A percentile compares a stretch with the other conserved stretches of the same genome.
Conservation (phyloP, 35 echinoderm and acorn worm genomes). For the Eucidaris tribuloides region DNA sequence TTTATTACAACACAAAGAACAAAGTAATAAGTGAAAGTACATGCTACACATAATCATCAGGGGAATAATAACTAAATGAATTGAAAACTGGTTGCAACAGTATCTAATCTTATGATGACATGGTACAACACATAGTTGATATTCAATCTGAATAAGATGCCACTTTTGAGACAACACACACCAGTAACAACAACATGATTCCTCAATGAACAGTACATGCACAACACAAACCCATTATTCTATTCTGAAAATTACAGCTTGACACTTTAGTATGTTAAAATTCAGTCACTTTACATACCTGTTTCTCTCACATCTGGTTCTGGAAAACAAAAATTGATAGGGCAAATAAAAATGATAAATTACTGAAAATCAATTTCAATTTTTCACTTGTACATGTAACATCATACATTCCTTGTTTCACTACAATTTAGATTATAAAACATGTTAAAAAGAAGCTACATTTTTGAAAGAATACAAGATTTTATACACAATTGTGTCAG, state of each 20-base stretch:
- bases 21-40: too few relatives aligned
- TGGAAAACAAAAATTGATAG: background rate
- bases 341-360: background rate
- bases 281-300: background rate
- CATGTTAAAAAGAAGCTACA: background rate
- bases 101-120: background rate
- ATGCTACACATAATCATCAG: too few relatives aligned
- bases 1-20: background rate
- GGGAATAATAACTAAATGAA: too few relatives aligned
- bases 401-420: background rate
- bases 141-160: background rate
- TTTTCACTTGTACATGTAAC: background rate
- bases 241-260: background rate
- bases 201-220: background rate
- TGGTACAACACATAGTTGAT: background rate
- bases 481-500: too few relatives aligned
- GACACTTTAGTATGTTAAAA: background rate
- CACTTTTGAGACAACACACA: background rate
- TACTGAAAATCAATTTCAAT: background rate
- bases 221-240: background rate
- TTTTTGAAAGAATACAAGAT: background rate
- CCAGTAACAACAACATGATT: background rate
- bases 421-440: background rate
- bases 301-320: slow-evolving; percentile 9
- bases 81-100: too few relatives aligned